Percentiles rank a stretch among this genome's conserved stretches.
These are phyloP conservation scores for Lipotes vexillifer DNA, from an alignment of 2,113 vertebrate species.

Conservation along the genomic window DNA sequence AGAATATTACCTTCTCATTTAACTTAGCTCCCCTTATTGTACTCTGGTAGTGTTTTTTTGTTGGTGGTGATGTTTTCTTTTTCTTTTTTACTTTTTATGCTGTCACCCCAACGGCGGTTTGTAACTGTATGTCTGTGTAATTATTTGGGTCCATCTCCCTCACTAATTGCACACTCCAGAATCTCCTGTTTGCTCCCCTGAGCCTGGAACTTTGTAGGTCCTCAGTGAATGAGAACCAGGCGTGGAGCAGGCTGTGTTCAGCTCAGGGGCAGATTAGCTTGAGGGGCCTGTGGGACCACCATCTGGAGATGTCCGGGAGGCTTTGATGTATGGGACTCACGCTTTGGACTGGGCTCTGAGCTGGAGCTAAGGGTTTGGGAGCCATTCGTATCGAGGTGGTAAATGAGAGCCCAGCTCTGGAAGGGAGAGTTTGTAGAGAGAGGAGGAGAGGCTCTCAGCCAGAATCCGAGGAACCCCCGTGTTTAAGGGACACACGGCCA, in stretches of 20 bases:
- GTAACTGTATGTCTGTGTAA: background rate
- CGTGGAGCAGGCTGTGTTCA: rapidly evolving
- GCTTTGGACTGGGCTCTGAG: background rate
- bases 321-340: background rate
- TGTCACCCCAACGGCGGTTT: background rate
- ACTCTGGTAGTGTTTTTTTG: background rate
- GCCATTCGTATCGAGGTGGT: background rate
- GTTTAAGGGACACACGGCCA: background rate
- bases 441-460: background rate
- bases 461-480: background rate
- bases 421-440: background rate
- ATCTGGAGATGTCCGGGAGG: background rate
- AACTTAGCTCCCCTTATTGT: background rate
- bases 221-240: background rate
- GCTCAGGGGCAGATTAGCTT: background rate
- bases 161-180: background rate
- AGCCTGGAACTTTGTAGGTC: background rate
- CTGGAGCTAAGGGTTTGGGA: background rate
- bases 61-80: background rate
- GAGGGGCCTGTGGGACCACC: background rate
- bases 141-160: background rate
- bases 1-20: background rate
- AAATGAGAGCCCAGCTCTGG: background rate
- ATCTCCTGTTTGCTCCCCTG: background rate
- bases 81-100: background rate